These are phyloP conservation scores for Lasioglossum morio DNA, from an alignment of 2,888 invertebrate species.

Conservation along the genomic window DNA sequence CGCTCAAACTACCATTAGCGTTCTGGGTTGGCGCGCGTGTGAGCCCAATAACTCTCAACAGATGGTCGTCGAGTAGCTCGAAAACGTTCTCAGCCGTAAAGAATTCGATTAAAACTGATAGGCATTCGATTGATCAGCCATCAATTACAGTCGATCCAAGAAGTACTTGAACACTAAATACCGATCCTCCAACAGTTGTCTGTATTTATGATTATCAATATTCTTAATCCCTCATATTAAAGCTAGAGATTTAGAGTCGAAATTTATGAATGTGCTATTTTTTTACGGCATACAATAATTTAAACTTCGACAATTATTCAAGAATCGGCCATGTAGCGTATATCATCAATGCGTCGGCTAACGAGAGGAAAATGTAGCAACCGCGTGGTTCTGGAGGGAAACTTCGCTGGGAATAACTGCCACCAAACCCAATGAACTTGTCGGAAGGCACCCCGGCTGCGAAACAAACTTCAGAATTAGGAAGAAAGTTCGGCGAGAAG, in stretches of 20 bases:
- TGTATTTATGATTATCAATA: not conserved
- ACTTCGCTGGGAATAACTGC: slow-evolving; percentile 1
- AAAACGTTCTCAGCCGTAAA: not conserved
- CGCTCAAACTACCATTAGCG: slow-evolving; percentile 57
- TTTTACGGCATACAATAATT: no score
- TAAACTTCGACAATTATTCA: no score
- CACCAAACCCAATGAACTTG: slow-evolving; percentile 11
- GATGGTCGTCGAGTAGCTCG: not conserved
- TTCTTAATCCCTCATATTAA: no score
- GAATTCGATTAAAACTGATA: not conserved
- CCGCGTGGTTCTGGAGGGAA: not conserved
- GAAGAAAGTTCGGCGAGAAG: slow-evolving; percentile 12
- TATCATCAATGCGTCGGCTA: not conserved
- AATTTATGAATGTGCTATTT: no score
- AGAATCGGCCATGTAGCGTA: not conserved
- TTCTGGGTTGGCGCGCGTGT: not conserved
- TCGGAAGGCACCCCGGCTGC: not conserved
- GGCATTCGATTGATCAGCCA: not conserved
- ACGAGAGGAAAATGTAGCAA: not conserved
- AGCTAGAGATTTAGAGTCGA: no score
- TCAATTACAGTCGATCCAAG: not conserved
- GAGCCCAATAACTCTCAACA: slow-evolving; percentile 2
- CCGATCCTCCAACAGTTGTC: not conserved
- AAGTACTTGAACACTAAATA: not conserved
- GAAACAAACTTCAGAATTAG: not conserved